Base-by-base conservation (phyloP, 2,113 vertebrate species). In the Neomonachus schauinslandi region DNA sequence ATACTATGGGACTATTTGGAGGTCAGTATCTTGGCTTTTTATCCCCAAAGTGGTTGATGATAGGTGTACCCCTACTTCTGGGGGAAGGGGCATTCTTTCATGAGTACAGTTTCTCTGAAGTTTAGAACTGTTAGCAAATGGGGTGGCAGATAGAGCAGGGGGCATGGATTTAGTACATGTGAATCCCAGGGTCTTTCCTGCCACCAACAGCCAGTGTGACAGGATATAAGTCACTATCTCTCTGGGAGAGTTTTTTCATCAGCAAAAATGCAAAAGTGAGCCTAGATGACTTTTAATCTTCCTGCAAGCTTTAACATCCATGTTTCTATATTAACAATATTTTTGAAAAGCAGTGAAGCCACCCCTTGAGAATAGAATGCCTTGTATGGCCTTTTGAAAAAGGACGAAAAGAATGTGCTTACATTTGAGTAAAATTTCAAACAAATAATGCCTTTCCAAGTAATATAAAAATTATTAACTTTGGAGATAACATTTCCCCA, bases 191-290 rank as follows among this genome's bases (percentile, higher is more conserved):
- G 8, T 82, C 42, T 8, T 89, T 26, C 82, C 21, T 94, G 65
- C 36, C 74, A 33, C 57, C 13, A 55, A 24, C 4, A 33, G 69
- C 28, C 55, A 55, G 31, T 1, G 5, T 33, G 59, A 36, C 42
- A 46, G 46, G 13, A 26, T 11, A 46, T 33, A 36, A 82, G 24
- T 79, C 46, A 74, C 36, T n/a, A 1, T 18, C 15, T 92, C 46
- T 86, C 61, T 63, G 11, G 4, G 7, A 11, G 72, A 19, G 7
- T 22, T 6, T 67, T 77, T 61, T 69, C 39, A 39, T 65, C 71
- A 82, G 77, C 57, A 63, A 89, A 96, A 89, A 77, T 88, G 49
- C 31, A 80, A 46, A 97, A 74, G 3, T 94, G 16, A 15, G 55
- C 26, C 39, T 88, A 4, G 14, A 49, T 61, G 63, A 16, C 24